Percentiles rank a stretch among this genome's conserved stretches.
phyloP scores from a whole-genome alignment of 1,140 invertebrate genomes.

The Drosophila chauvacae region DNA sequence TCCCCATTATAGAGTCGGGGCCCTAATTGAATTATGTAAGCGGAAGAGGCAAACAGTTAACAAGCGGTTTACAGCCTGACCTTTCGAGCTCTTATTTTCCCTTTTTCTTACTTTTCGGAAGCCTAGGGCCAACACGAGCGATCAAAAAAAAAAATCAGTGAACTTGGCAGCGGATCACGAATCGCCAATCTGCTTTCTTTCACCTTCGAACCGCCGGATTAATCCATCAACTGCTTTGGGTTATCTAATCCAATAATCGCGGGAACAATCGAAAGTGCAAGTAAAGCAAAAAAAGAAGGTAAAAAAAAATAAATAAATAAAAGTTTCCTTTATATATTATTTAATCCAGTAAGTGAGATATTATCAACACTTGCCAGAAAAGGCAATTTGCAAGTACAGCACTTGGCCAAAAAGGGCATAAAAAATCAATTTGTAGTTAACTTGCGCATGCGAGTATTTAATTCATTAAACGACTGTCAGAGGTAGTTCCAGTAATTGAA shows the following conservation, averaged over 20 bases:
- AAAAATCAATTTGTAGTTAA: slow-evolving; percentile 20
- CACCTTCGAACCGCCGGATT: slow-evolving; percentile 34
- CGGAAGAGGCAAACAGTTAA: slow-evolving; percentile 58
- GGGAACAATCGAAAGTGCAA: slow-evolving; percentile 37
- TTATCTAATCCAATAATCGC: slow-evolving; percentile 64
- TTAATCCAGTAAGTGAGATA: slow-evolving; percentile 14
- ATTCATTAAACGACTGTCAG: background rate
- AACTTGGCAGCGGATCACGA: slow-evolving; percentile 70
- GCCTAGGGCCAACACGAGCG: slow-evolving; percentile 51
- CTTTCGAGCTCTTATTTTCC: slow-evolving; percentile 53
- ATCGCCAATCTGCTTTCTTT: slow-evolving; percentile 56
- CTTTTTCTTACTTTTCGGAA: slow-evolving; percentile 23
- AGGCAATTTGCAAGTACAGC: background rate
- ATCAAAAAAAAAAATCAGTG: slow-evolving; percentile 39
- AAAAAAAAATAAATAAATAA: background rate
- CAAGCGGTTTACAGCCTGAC: slow-evolving; percentile 32
- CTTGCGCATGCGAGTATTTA: background rate
- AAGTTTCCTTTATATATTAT: slow-evolving; percentile 11
- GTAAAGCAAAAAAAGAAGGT: background rate
- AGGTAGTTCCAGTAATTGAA: background rate
- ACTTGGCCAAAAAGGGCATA: slow-evolving; percentile 1
- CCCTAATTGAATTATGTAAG: slow-evolving; percentile 78
- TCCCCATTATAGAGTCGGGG: slow-evolving; percentile 27
- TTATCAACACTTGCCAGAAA: slow-evolving; percentile 4
- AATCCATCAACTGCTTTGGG: slow-evolving; percentile 33